Conservation (phyloP, 2,888 invertebrate species). For the Campopleginae sp. region DNA sequence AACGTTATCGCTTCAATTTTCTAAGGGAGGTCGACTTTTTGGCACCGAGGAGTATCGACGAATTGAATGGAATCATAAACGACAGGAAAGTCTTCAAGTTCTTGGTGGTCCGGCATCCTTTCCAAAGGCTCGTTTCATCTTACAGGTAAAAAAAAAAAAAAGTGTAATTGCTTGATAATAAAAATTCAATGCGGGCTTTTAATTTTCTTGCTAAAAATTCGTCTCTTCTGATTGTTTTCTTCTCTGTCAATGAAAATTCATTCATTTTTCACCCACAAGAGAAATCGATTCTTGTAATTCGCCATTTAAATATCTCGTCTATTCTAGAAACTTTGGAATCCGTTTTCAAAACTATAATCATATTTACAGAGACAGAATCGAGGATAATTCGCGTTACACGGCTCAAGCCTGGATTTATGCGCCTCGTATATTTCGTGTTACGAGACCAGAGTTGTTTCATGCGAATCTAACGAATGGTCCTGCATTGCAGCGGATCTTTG, state of each 20-base stretch:
- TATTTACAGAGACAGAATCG: conserved; percentile 79
- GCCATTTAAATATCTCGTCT: background rate
- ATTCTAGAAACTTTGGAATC: background rate
- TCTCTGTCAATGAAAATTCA: background rate
- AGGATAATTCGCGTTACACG: conserved; percentile 81
- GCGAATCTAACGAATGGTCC: conserved; percentile 73
- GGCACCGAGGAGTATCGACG: conserved; percentile 72
- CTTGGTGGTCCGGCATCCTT: conserved; percentile 82
- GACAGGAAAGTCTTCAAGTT: conserved; percentile 78
- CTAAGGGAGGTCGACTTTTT: conserved; percentile 77
- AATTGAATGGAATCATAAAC: conserved; percentile 71
- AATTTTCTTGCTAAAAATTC: background rate
- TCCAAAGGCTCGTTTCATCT: conserved; percentile 82
- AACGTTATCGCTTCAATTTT: conserved; percentile 48
- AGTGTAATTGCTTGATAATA: background rate
- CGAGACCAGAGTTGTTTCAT: conserved; percentile 79
- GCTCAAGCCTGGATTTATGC: conserved; percentile 82
- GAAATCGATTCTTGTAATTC: background rate
- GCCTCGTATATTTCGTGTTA: conserved; percentile 80
- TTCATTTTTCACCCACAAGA: background rate
- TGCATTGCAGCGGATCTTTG: conserved; percentile 76
- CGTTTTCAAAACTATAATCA: background rate
- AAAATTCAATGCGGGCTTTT: background rate
- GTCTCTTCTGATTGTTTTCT: background rate
- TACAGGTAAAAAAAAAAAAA: conserved; percentile 77